Evolutionary conservation across 1,140 invertebrate genomes (phyloP).

Genomic region (Pseudomyrmex dendroicus): DNA sequence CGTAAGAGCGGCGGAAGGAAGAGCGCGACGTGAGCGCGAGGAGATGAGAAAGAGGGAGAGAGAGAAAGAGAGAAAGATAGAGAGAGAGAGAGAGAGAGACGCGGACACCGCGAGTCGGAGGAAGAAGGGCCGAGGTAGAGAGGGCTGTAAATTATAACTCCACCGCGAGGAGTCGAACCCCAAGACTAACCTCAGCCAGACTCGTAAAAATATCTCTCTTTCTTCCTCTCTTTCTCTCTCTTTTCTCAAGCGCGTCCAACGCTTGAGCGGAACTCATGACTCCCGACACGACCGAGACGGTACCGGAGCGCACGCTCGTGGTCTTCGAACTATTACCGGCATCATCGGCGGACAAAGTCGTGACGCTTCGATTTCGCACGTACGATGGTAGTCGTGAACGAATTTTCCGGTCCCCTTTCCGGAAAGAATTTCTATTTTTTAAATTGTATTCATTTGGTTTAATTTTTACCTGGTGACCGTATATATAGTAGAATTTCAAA

Average conservation of each 20-base stretch:
- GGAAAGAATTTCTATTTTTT: not conserved
- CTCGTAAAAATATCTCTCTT: constrained; percentile 81
- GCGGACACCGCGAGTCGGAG: constrained; percentile 17
- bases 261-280: constrained; percentile 57
- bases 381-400: not conserved
- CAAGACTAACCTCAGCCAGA: constrained; percentile 82
- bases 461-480: not conserved
- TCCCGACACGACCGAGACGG: constrained; percentile 47
- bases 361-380: constrained; percentile 43
- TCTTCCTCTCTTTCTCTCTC: constrained; percentile 17
- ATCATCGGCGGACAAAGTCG: constrained; percentile 36
- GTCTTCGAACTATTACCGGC: constrained; percentile 31
- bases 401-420: not conserved
- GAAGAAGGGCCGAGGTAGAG: constrained; percentile 22
- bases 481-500: not conserved
- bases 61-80: not conserved
- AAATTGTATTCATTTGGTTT: not conserved
- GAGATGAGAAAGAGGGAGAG: not conserved
- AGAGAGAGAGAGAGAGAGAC: constrained; percentile 9
- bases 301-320: constrained; percentile 34
- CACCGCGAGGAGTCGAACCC: constrained; percentile 83
- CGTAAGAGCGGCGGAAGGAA: constrained; percentile 55
- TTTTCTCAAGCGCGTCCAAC: constrained; percentile 35
- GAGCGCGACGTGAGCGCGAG: constrained; percentile 48
- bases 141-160: constrained; percentile 85